Percentiles rank a stretch among this genome's conserved stretches.
Conservation (phyloP, 2,113 vertebrate genomes). For the Ameiurus melas region DNA sequence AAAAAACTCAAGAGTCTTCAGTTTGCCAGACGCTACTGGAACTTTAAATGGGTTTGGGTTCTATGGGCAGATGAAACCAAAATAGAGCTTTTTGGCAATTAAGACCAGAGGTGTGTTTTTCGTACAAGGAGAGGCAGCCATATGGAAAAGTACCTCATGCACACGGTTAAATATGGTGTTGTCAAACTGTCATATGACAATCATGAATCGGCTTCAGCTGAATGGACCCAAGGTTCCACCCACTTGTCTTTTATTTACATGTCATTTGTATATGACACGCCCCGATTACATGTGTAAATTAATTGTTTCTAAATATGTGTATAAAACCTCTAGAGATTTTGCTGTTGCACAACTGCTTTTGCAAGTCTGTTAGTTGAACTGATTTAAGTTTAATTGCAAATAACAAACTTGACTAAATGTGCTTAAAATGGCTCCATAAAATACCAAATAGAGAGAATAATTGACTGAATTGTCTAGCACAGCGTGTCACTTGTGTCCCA, state of each 20-base stretch:
- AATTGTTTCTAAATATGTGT: neutral
- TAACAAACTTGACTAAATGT: neutral
- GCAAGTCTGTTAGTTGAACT: neutral
- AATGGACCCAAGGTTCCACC: neutral
- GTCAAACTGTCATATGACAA: neutral
- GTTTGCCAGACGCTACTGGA: too few species aligned
- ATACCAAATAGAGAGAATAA: neutral
- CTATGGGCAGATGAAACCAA: too few species aligned
- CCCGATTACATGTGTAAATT: neutral
- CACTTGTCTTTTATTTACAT: neutral
- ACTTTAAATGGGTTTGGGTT: too few species aligned
- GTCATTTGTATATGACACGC: neutral
- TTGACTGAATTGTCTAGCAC: neutral
- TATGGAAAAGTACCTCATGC: too few species aligned
- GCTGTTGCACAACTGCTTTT: neutral
- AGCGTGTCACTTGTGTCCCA: neutral
- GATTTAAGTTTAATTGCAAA: neutral
- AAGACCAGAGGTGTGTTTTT: too few species aligned
- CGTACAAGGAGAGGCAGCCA: too few species aligned
- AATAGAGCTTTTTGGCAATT: too few species aligned
- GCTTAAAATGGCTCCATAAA: neutral
- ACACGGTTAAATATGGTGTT: too few species aligned
- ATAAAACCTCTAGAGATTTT: neutral
- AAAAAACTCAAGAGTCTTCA: too few species aligned
- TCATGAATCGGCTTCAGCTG: neutral